phyloP scores from a whole-genome alignment of 2,888 invertebrate genomes.

The Dichetophora obliterata region DNA sequence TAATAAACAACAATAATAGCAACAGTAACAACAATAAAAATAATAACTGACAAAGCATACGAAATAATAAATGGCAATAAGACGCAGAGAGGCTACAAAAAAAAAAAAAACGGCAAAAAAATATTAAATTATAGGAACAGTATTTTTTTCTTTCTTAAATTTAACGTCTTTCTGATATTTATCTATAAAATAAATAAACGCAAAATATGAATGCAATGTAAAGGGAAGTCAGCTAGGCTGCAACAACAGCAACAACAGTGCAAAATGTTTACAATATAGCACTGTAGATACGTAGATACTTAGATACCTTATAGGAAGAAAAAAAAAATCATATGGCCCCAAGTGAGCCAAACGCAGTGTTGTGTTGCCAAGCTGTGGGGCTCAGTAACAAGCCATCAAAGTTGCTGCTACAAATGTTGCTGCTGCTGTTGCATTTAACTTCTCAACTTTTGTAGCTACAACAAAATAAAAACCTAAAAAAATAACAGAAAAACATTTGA shows the following conservation, averaged over 20 bases:
- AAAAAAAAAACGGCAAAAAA: not conserved
- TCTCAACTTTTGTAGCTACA: not conserved
- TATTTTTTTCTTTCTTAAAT: not conserved
- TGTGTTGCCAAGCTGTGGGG: not conserved
- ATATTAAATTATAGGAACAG: not conserved
- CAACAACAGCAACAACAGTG: constrained; percentile 44
- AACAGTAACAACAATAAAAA: constrained; percentile 42
- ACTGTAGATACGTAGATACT: not conserved
- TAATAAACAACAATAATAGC: constrained; percentile 53
- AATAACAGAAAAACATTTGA: constrained; percentile 22
- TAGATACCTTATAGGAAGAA: not conserved
- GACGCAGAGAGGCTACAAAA: not conserved
- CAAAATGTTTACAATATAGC: constrained; percentile 34
- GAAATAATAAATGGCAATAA: constrained; percentile 23
- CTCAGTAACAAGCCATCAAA: not conserved
- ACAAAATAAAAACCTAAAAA: not conserved
- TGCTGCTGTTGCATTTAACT: constrained; percentile 20
- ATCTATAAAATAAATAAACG: constrained; percentile 45
- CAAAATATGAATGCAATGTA: constrained; percentile 52
- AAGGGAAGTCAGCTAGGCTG: constrained; percentile 30
- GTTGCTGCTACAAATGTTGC: constrained; percentile 10
- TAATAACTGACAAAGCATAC: constrained; percentile 21
- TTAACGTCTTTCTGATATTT: constrained; percentile 31
- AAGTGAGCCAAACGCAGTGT: not conserved
- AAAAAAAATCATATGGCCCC: not conserved